Conservation (phyloP, 2,113 vertebrate genomes). For the chimpanzee (Pan troglodytes) region DNA sequence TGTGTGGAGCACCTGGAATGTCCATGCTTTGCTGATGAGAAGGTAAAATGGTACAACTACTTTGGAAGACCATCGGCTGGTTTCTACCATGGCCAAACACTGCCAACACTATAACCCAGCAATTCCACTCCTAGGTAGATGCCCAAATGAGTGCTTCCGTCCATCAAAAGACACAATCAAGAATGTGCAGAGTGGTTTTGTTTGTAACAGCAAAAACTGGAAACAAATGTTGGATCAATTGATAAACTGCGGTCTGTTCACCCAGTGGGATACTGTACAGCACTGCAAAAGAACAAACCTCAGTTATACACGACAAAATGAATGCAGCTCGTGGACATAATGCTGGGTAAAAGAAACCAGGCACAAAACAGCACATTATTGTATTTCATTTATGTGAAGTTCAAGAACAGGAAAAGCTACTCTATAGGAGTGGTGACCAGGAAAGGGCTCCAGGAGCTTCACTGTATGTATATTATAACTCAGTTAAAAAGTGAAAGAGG, state of each 20-base stretch:
- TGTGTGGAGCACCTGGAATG: not conserved
- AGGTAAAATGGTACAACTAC: not conserved
- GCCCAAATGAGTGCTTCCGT: no score
- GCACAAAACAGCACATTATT: not conserved
- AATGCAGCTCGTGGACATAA: not conserved
- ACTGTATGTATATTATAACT: accelerated
- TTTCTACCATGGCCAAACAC: not conserved
- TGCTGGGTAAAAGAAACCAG: no score
- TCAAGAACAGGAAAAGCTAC: not conserved
- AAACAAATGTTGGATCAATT: not conserved
- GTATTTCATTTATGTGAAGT: not conserved
- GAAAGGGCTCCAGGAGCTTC: not conserved
- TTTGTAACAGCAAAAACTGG: no score
- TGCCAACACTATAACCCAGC: accelerated
- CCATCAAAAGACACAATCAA: no score
- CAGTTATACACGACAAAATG: not conserved
- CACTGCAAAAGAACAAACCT: not conserved
- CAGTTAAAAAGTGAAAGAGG: not conserved
- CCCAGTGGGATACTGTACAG: not conserved
- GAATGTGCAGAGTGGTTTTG: no score
- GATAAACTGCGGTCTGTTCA: no score
- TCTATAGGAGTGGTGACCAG: not conserved
- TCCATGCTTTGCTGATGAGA: accelerated
- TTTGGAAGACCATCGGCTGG: accelerated
- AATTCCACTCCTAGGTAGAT: not conserved